phyloP scores from a whole-genome alignment of 2,888 invertebrate genomes.

The Lordiphosa fenestrarum region DNA sequence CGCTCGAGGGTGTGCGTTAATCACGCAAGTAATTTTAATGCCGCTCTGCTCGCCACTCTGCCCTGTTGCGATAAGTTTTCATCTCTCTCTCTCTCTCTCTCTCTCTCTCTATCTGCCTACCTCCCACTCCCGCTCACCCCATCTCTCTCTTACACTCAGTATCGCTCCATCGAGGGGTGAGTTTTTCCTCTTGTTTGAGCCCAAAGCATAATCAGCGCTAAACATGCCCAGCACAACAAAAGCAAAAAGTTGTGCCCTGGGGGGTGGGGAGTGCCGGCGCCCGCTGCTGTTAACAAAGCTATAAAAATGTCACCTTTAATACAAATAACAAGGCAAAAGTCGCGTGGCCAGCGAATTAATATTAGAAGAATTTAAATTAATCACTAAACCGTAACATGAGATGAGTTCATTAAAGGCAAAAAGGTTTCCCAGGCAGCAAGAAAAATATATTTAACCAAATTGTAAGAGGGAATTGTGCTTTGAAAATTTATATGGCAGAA shows the following conservation, averaged over 20 bases:
- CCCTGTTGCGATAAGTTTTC: slow-evolving; percentile 50
- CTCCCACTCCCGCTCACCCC: neutral
- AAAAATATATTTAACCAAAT: no score
- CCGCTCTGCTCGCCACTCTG: slow-evolving; percentile 33
- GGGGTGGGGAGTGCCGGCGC: slow-evolving; percentile 10
- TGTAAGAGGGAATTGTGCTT: no score
- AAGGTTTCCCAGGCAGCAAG: no score
- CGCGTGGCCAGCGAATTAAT: slow-evolving; percentile 57
- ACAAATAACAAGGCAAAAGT: slow-evolving; percentile 32
- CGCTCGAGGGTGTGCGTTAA: slow-evolving; percentile 64
- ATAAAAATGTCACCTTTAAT: slow-evolving; percentile 77
- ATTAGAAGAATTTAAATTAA: slow-evolving; percentile 7
- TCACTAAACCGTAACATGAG: no score
- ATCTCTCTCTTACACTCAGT: slow-evolving; percentile 5
- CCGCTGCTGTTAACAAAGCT: slow-evolving; percentile 72
- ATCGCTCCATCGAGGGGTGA: slow-evolving; percentile 31
- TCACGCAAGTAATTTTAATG: slow-evolving; percentile 71
- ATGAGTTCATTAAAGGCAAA: neutral
- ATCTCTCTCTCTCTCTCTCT: neutral
- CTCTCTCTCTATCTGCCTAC: neutral
- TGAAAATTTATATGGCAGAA: no score
- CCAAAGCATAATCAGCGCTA: slow-evolving; percentile 67
- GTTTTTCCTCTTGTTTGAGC: slow-evolving; percentile 34
- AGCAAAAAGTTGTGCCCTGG: slow-evolving; percentile 17
- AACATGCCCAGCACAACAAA: slow-evolving; percentile 63